A percentile compares a stretch with the other conserved stretches of the same genome.
These are phyloP conservation scores for Rhyzopertha dominica DNA, from an alignment of 1,140 invertebrate genomes.

Conservation along the genomic window DNA sequence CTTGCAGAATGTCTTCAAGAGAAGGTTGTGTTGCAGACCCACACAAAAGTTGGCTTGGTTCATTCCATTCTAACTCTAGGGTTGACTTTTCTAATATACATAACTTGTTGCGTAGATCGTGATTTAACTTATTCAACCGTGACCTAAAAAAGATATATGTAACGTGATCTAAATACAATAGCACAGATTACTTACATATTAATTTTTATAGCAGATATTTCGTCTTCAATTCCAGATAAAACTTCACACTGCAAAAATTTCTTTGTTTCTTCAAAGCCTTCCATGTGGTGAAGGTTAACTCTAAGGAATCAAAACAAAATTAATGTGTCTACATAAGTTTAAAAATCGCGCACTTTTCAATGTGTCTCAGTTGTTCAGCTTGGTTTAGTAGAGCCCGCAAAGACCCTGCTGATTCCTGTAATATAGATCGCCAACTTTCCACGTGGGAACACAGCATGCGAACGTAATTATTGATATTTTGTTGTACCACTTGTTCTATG, in stretches of 20 bases:
- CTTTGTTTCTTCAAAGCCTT: constrained; percentile 15
- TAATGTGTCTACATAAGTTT: not conserved
- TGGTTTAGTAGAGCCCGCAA: constrained; percentile 1
- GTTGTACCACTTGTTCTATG: no score
- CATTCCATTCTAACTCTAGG: constrained; percentile 20
- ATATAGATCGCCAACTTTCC: constrained; percentile 5
- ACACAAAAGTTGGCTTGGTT: constrained; percentile 12
- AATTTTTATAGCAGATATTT: constrained; percentile 13
- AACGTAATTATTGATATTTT: no score
- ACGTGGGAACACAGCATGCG: no score
- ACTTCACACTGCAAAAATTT: constrained; percentile 15
- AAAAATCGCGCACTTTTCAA: constrained; percentile 16
- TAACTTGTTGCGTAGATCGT: constrained; percentile 17
- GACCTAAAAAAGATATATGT: constrained; percentile 19
- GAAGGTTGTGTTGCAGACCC: constrained; percentile 18
- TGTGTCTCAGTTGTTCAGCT: constrained; percentile 13
- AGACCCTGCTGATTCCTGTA: not conserved
- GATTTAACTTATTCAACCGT: constrained; percentile 17
- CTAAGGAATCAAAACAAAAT: constrained; percentile 3
- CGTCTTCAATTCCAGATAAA: constrained; percentile 21
- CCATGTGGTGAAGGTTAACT: constrained; percentile 2
- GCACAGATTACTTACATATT: constrained; percentile 14
- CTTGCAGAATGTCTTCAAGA: constrained; percentile 13
- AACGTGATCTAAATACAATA: constrained; percentile 3
- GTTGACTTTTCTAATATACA: constrained; percentile 17